Conservation (phyloP, 2,888 invertebrate genomes). For the Chalcis sispes region DNA sequence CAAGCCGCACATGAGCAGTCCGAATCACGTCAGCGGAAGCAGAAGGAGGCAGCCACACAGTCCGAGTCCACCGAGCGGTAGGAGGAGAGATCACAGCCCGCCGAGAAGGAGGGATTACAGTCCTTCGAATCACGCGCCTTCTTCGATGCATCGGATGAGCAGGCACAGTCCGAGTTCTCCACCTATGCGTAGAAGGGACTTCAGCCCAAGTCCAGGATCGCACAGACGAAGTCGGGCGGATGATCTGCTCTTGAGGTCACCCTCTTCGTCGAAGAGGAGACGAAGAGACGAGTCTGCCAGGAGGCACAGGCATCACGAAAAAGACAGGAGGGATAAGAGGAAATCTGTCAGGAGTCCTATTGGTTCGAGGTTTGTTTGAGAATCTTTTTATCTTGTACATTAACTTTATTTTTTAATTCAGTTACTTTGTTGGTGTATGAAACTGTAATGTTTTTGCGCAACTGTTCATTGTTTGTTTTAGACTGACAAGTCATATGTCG, state of each 20-base stretch:
- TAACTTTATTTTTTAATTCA: background rate
- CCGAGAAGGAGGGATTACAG: slow-evolving; percentile 70
- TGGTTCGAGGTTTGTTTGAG: slow-evolving; percentile 65
- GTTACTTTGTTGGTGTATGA: too few relatives aligned
- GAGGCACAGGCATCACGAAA: slow-evolving; percentile 76
- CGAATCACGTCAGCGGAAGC: slow-evolving; percentile 47
- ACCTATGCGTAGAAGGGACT: slow-evolving; percentile 65
- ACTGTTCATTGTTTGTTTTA: slow-evolving; percentile 47
- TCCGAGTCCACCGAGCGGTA: slow-evolving; percentile 69
- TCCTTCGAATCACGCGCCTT: slow-evolving; percentile 58
- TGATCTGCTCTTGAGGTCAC: slow-evolving; percentile 63
- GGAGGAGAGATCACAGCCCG: slow-evolving; percentile 64
- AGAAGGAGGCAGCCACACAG: slow-evolving; percentile 71
- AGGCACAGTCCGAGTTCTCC: slow-evolving; percentile 71
- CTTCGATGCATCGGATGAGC: slow-evolving; percentile 60
- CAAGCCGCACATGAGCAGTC: slow-evolving; percentile 59
- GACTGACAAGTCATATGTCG: slow-evolving; percentile 44
- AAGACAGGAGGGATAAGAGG: slow-evolving; percentile 76
- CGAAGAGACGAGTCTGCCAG: slow-evolving; percentile 75
- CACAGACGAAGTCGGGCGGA: slow-evolving; percentile 68
- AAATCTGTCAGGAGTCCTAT: slow-evolving; percentile 71
- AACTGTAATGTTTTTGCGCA: too few relatives aligned
- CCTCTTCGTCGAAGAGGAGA: slow-evolving; percentile 73
- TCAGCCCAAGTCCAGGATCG: slow-evolving; percentile 68
- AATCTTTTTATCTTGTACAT: background rate